Conservation (phyloP, 2,113 vertebrate species). For the Emydura subglobosa region DNA sequence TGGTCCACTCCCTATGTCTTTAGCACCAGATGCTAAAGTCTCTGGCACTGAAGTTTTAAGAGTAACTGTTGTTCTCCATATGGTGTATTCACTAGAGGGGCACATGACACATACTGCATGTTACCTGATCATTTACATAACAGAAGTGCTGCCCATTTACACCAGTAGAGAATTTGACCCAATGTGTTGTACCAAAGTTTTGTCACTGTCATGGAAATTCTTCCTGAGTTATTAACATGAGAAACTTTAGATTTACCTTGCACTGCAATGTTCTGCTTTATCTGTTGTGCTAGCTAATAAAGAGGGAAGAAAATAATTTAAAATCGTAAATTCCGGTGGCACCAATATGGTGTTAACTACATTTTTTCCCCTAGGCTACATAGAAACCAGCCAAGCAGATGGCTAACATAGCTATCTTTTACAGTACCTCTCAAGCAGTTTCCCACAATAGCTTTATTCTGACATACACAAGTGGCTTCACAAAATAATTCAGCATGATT, state of each 20-base stretch:
- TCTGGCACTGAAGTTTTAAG: background rate
- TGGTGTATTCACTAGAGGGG: background rate
- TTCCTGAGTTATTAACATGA: background rate
- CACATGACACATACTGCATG: background rate
- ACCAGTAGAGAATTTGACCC: background rate
- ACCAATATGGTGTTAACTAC: background rate
- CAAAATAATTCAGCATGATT: fast-evolving
- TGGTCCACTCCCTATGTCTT: background rate
- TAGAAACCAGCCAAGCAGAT: background rate
- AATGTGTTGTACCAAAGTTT: background rate
- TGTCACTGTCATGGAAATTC: background rate
- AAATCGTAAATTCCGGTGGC: background rate
- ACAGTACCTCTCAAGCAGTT: fast-evolving
- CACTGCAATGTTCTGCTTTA: background rate
- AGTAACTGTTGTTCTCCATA: background rate
- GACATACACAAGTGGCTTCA: background rate
- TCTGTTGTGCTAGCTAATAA: background rate
- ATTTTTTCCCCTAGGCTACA: background rate
- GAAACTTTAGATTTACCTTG: background rate
- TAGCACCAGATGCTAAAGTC: background rate
- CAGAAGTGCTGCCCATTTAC: background rate
- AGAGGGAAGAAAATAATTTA: background rate
- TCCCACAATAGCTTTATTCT: fast-evolving
- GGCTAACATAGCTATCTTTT: background rate
- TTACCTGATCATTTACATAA: background rate